Evolutionary conservation across 2,797 vertebrate genomes (phyloP), one percentile per base, ranked within the genome.

Genomic region (Sebastes taczanowskii): DNA sequence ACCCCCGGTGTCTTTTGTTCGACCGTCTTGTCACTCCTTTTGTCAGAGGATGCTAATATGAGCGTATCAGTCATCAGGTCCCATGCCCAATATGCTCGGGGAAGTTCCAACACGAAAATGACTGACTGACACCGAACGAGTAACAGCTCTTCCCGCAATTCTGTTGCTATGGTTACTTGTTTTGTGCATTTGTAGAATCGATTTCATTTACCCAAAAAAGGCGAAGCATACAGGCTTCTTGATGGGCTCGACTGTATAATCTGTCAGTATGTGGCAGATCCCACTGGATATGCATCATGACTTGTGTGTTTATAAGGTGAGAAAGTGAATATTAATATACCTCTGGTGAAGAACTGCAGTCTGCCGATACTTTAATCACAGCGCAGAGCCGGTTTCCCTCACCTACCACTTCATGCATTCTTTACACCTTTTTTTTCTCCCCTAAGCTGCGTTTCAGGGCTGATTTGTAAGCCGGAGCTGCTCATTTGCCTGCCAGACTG

Each of bases 121-220:
- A 94, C 90, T 91, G 93, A 93, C 85, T 89, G 88, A 93, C 86
- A 86, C 78, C 68, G 73, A 94, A 89, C 63, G 81, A 93, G 80
- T 70, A 93, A 83, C 83, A 69, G 87, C 82, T 95, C 91, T 92
- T 94, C 83, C 89, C 74, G 79, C 92, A 91, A 92, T 93, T 93
- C 90, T 92, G 95, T 95, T 96, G 94, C 94, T 90, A 95, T 96
- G 95, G 95, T 95, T 92, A 95, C 95, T 90, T 91, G 86, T 94
- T 96, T 95, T 93, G 92, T 94, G 87, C 91, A 93, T 91, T 93
- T 94, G 90, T 94, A 91, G 91, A 94, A 94, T 91, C 89, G 85
- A 93, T 91, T 92, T 92, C 76, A 90, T 94, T 93, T 91, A 84
- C 78, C 88, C 84, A 90, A 91, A 92, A 95, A 93, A 89, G 91